Conservation (phyloP, 2,888 invertebrate species). For the Papilio gigon region DNA sequence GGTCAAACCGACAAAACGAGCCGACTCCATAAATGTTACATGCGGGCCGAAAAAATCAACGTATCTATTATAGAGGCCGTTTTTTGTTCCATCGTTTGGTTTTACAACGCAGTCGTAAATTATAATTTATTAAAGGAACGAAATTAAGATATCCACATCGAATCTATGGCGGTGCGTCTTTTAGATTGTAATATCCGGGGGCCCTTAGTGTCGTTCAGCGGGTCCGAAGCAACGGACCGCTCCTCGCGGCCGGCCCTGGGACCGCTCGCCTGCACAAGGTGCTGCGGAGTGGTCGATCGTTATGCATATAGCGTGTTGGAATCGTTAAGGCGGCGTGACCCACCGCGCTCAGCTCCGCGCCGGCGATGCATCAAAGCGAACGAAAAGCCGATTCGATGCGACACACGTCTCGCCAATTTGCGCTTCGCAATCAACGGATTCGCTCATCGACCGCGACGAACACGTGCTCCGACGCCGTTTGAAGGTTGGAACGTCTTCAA, state of each 20-base stretch:
- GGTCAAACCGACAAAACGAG: conserved; percentile 55
- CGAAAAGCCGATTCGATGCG: conserved; percentile 59
- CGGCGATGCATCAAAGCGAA: conserved; percentile 62
- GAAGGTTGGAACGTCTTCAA: conserved; percentile 22
- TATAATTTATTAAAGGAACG: conserved; percentile 77
- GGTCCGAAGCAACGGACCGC: conserved; percentile 66
- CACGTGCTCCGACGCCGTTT: conserved; percentile 7
- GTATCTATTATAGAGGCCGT: conserved; percentile 75
- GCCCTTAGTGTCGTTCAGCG: conserved; percentile 62
- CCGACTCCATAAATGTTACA: conserved; percentile 67
- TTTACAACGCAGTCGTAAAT: conserved; percentile 76
- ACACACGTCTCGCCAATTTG: conserved; percentile 73
- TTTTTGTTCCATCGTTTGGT: conserved; percentile 68
- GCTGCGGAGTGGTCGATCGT: conserved; percentile 50
- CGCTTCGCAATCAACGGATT: conserved; percentile 53
- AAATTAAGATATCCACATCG: conserved; percentile 78
- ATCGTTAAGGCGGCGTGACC: conserved; percentile 65
- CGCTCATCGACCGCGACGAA: conserved; percentile 44
- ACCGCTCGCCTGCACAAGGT: conserved; percentile 47
- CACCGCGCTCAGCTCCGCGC: conserved; percentile 67
- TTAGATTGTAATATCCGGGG: conserved; percentile 57
- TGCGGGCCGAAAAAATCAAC: conserved; percentile 75
- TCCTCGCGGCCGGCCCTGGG: conserved; percentile 46
- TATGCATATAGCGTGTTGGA: conserved; percentile 53
- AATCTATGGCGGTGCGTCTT: conserved; percentile 71